Percentiles rank a stretch among this genome's conserved stretches.
These are phyloP conservation scores for Aviceda cuculoides DNA, from an alignment of 2,797 vertebrate genomes.

Conservation along the genomic window DNA sequence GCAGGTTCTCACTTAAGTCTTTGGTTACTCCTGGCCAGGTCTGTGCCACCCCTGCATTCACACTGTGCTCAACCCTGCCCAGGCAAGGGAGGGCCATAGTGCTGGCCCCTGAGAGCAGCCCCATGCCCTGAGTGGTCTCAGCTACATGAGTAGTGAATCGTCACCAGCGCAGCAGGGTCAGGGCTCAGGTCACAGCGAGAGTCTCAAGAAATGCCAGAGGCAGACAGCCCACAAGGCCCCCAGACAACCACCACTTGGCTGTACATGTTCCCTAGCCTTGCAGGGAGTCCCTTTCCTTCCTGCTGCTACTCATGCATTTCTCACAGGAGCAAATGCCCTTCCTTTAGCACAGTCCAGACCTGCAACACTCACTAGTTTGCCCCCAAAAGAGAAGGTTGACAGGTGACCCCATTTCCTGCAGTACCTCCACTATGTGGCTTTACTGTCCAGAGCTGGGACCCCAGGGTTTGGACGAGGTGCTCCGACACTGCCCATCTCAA, in stretches of 20 bases:
- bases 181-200: neutral
- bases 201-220: neutral
- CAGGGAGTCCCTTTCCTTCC: neutral
- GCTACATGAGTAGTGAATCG: rapidly evolving
- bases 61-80: rapidly evolving
- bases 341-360: neutral
- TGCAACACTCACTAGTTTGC: neutral
- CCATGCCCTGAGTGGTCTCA: neutral
- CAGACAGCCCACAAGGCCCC: neutral
- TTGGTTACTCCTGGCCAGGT: neutral
- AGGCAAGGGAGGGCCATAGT: neutral
- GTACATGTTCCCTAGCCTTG: neutral
- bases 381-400: neutral
- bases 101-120: neutral
- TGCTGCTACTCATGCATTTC: neutral
- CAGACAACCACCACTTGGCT: neutral
- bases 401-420: neutral
- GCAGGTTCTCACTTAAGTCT: neutral
- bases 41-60: neutral
- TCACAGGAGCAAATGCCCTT: neutral
- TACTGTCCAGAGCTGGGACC: neutral
- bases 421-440: neutral
- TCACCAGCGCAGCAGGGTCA: neutral
- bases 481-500: neutral
- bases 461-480: rapidly evolving